These are phyloP conservation scores for Aphis gossypii DNA, from an alignment of 1,140 invertebrate species.

Conservation along the genomic window DNA sequence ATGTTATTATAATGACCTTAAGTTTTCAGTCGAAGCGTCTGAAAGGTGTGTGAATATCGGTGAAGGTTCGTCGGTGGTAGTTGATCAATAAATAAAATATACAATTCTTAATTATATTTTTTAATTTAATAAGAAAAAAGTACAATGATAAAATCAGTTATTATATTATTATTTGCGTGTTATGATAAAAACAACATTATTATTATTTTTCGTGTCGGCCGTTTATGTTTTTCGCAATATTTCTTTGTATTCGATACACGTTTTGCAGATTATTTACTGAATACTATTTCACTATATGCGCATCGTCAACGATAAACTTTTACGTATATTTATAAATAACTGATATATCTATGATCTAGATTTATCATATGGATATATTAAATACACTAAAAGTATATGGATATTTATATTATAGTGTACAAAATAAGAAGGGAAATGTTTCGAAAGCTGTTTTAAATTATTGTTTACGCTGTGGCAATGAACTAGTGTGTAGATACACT, in stretches of 20 bases:
- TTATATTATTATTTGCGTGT: background rate
- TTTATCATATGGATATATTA: background rate
- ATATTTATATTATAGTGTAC: background rate
- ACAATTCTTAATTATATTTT: slow-evolving; percentile 33
- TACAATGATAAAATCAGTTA: background rate
- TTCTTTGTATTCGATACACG: background rate
- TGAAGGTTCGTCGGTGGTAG: background rate
- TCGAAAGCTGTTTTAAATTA: background rate
- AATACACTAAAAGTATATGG: too few species aligned
- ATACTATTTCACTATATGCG: background rate
- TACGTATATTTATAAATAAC: background rate
- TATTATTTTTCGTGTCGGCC: background rate
- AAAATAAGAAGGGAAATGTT: background rate
- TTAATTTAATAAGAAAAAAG: slow-evolving; percentile 6
- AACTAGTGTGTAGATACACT: background rate
- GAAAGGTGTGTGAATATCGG: slow-evolving; percentile 12
- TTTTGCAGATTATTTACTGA: background rate
- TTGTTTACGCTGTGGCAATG: background rate
- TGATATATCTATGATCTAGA: background rate
- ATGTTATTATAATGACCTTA: slow-evolving; percentile 16
- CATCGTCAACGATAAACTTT: background rate
- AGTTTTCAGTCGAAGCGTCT: background rate
- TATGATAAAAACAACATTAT: background rate
- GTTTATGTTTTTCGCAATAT: background rate
- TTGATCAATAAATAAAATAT: slow-evolving; percentile 31